Conservation (phyloP, 2,888 invertebrate genomes). For the Iselma pallidipennis region DNA sequence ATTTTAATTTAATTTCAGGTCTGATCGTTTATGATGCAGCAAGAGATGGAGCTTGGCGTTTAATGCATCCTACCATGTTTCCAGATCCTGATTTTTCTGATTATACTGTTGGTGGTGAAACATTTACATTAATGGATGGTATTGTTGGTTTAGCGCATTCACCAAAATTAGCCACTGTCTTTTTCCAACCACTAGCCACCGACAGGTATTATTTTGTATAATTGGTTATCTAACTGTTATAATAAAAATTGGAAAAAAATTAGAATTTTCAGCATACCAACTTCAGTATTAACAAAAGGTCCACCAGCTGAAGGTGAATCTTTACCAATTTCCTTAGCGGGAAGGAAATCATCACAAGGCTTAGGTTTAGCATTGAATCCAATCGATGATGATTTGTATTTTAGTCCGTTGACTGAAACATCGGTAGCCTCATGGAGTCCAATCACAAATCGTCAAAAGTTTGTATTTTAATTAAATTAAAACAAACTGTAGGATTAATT, state of each 20-base stretch:
- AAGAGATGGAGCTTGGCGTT: constrained; percentile 78
- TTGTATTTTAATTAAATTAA: constrained; percentile 29
- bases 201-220: constrained; percentile 58
- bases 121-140: constrained; percentile 75
- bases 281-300: constrained; percentile 72
- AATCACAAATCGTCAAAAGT: constrained; percentile 72
- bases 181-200: constrained; percentile 75
- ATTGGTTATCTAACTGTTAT: neutral
- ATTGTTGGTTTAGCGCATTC: constrained; percentile 73
- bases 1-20: constrained; percentile 46
- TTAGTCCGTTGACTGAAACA: constrained; percentile 79
- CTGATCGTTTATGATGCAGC: constrained; percentile 69
- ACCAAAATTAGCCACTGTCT: constrained; percentile 64
- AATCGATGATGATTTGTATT: constrained; percentile 73
- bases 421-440: constrained; percentile 83
- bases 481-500: neutral
- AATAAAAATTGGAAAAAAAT: neutral
- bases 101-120: constrained; percentile 70
- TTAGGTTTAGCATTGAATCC: constrained; percentile 74
- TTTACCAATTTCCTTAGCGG: constrained; percentile 76
- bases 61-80: constrained; percentile 82
- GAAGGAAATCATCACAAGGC: constrained; percentile 84
- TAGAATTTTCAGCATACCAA: constrained; percentile 77
- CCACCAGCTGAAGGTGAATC: constrained; percentile 72
- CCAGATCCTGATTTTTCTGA: constrained; percentile 81